These are phyloP conservation scores for Macaca nemestrina DNA, from an alignment of 2,113 vertebrate species.

Conservation along the genomic window DNA sequence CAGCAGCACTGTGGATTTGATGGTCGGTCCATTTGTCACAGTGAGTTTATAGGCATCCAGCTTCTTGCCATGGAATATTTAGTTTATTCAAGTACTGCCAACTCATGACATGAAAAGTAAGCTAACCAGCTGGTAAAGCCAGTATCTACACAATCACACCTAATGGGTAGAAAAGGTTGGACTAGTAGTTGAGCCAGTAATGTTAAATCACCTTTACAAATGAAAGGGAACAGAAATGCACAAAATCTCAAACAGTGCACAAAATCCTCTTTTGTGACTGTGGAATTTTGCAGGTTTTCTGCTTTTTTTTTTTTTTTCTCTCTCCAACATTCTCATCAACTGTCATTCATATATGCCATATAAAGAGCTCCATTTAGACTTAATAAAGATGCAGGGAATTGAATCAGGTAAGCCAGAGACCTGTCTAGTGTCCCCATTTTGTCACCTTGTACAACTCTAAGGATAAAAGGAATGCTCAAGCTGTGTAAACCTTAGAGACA, in stretches of 20 bases:
- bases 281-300: neutral
- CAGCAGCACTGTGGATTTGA: neutral
- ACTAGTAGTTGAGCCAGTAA: neutral
- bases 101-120: constrained; percentile 26
- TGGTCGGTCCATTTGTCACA: constrained; percentile 2
- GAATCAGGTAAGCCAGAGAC: neutral
- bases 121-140: constrained; percentile 50
- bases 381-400: neutral
- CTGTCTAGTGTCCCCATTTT: neutral
- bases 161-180: neutral
- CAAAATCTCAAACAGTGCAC: neutral
- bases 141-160: neutral
- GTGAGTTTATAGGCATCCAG: constrained; percentile 55
- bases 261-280: neutral
- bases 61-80: constrained; percentile 66
- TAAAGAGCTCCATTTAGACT: neutral
- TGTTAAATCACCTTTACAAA: constrained; percentile 14
- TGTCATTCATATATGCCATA: neutral
- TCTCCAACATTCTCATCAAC: neutral
- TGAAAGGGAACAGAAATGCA: neutral
- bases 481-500: neutral
- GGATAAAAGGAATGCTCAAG: neutral
- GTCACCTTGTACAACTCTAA: neutral
- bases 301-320: no score
- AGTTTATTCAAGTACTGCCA: constrained; percentile 53